Conservation (phyloP, 30 jellyfish, hydroid and myxozoan species). For the Sanderia malayensis region DNA sequence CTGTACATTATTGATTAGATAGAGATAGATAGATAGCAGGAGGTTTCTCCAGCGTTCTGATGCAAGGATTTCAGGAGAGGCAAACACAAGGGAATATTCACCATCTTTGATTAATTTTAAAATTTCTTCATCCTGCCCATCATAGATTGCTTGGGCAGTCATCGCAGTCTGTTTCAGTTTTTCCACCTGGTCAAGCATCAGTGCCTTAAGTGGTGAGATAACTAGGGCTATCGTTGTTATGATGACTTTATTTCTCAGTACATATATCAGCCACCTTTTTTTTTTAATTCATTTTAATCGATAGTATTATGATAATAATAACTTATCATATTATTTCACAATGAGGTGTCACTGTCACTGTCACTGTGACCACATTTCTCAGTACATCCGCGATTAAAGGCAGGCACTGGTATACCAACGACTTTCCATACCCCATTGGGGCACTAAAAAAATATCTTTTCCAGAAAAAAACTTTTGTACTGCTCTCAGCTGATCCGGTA, state of each 20-base stretch:
- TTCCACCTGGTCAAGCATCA: constrained; percentile 20
- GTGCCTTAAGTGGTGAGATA: constrained; percentile 28
- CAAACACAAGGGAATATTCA: neutral
- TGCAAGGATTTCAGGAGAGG: neutral
- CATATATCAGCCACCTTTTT: too few species aligned
- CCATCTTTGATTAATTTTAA: neutral
- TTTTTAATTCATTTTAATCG: too few species aligned
- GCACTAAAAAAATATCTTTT: constrained; percentile 14
- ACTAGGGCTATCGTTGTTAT: constrained; percentile 14
- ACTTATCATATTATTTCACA: too few species aligned
- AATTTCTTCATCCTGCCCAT: constrained; percentile 15
- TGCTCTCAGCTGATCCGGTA: constrained; percentile 9
- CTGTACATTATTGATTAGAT: too few species aligned
- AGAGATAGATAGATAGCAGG: neutral
- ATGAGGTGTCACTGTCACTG: too few species aligned
- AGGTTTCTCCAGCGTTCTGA: constrained; percentile 1
- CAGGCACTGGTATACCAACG: constrained; percentile 18
- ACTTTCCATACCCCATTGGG: constrained; percentile 40
- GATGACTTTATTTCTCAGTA: neutral
- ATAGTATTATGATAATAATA: too few species aligned
- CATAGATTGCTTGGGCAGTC: constrained; percentile 17
- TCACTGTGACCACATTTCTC: too few species aligned
- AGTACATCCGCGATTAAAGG: constrained; percentile 28
- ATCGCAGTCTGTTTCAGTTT: neutral
- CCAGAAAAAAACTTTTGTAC: constrained; percentile 11